Evolutionary conservation across 1,140 invertebrate species (phyloP), one percentile per base, ranked within the genome.

Genomic region (Rhizoglyphus robini): DNA sequence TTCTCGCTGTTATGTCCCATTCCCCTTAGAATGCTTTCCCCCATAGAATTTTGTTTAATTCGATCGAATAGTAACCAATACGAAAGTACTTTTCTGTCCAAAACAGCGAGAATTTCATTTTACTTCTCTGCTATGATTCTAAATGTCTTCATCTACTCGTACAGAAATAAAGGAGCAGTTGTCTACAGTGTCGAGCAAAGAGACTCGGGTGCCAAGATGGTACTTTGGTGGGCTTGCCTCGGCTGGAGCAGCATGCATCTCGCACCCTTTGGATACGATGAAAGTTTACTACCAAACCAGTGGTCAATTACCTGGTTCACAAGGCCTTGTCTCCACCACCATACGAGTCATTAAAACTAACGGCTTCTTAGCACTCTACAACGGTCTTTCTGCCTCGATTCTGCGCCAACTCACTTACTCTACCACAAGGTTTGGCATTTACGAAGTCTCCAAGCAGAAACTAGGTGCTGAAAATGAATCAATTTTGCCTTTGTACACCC

Each of bases 231-330:
- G 96, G 34, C 66, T 97, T 49, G 91, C 91, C 30, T 92, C 91
- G 54, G 90, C 92, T 48, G 88, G 86, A 67, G 96, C 96, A n/a
- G 95, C 93, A 15, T 92, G 88, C 75, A 84, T 86, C 70, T 99
- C 96, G 20, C 96, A 99, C 83, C 96, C 96, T 1, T 78, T 99
- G 57, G 96, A 99, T 81, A 81, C 98, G 58, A 77, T 98, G 8
- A 99, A 99, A 82, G 93, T 99, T 11, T 93, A 96, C 75, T 81
- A 98, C 69, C 96, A 99, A 79, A 99, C 96, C 4, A 91, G 96
- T 76, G 91, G 91, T n/a, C 15, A 29, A 31, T 48, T 29, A 47
- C 15, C 58, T 1, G 41, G 27, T 31, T 30, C n/a, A n/a, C 41
- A 30, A 23, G 58, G 86, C 86, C 89, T 47, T 85, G 86, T 1